phyloP scores from a whole-genome alignment of 2,113 vertebrate species.

The Empidonax alnorum region DNA sequence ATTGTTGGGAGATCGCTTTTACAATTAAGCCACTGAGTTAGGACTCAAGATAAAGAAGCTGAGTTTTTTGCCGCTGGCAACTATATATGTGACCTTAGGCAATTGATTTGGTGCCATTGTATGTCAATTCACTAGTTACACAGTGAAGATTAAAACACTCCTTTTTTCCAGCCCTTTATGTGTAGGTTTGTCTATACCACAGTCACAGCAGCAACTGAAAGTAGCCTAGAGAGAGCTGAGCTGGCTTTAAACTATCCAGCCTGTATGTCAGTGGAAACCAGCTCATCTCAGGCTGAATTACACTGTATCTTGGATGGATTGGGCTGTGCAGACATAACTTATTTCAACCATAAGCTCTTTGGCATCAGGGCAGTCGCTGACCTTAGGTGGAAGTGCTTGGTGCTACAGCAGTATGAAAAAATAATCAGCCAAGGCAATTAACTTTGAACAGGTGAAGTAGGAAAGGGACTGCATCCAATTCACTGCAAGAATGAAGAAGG shows the following conservation, averaged over 20 bases:
- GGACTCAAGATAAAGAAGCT: background rate
- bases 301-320: background rate
- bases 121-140: background rate
- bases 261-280: background rate
- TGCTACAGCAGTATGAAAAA: background rate
- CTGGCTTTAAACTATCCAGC: background rate
- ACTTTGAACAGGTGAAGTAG: background rate
- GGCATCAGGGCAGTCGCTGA: background rate
- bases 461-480: background rate
- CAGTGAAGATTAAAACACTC: background rate
- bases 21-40: background rate
- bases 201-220: background rate
- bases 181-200: background rate
- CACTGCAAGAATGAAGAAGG: conserved; percentile 7
- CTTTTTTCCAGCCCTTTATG: background rate
- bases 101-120: background rate
- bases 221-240: background rate
- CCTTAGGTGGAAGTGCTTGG: background rate
- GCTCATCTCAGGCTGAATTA: background rate
- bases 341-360: background rate
- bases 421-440: background rate
- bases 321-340: background rate
- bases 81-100: background rate
- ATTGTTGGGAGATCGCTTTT: background rate
- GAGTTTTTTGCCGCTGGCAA: background rate